Evolutionary conservation across 2,888 invertebrate genomes (phyloP), one percentile per base, ranked within the genome.

Genomic region (Archips crataeganus): DNA sequence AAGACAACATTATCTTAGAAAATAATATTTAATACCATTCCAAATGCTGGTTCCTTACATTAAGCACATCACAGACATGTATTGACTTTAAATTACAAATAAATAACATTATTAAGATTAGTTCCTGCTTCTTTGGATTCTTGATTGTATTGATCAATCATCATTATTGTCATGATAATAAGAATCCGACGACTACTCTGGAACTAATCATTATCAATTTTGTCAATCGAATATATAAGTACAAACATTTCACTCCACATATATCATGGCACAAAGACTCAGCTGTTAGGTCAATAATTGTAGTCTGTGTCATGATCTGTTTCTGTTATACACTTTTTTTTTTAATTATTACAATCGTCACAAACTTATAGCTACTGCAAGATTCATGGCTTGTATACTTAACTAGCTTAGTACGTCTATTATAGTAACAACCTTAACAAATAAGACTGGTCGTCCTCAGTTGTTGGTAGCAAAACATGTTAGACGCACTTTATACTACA

Each of bases 11-110:
- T 36, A 32, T 32, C 47, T 67, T 68, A 60, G 10, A 66, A 70
- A 70, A 73, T 65, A 67, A 49, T 54, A 34, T 73, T 69, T 74
- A 74, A 32, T 74, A 61, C 51, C 54, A 69, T 70, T 51, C 60
- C 65, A 70, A 74, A 74, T 74, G 74, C 65, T 65, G 74, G 69
- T 77, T 79, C 76, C 84, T 85, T 85, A 87, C 76, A 75, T 81
- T 85, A 84, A 86, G 84, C 86, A 87, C 85, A 90, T 90, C 90
- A 90, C 90, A 90, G 90, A 88, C 86, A 88, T 81, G 83, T 88
- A 85, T 87, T 82, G 81, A 84, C 80, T 80, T 82, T 83, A 80
- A 80, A 80, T 79, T 84, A 84, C 79, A 80, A 82, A 85, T 85
- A 86, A 84, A 84, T 85, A 85, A 78, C 75, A 76, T 75, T 72